Conservation (phyloP, 2,888 invertebrate species). For the Odontocerum albicorne region DNA sequence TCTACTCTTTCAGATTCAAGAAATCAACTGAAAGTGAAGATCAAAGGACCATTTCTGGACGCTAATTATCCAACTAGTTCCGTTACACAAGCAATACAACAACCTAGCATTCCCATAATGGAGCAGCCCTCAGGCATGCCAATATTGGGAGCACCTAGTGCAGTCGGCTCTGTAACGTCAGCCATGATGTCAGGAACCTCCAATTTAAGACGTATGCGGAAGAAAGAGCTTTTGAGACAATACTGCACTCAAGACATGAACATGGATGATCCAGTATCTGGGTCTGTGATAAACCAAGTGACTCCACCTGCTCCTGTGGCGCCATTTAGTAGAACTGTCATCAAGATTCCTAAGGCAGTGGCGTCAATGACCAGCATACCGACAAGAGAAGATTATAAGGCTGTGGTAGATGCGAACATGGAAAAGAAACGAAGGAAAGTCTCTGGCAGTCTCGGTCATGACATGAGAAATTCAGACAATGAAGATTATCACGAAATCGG, state of each 20-base stretch:
- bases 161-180: slow-evolving; percentile 50
- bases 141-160: slow-evolving; percentile 48
- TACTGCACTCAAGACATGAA: slow-evolving; percentile 87
- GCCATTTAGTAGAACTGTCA: slow-evolving; percentile 67
- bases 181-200: slow-evolving; percentile 65
- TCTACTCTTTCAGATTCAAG: slow-evolving; percentile 73
- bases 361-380: slow-evolving; percentile 88
- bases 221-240: slow-evolving; percentile 83
- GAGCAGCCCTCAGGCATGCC: slow-evolving; percentile 45
- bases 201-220: slow-evolving; percentile 82
- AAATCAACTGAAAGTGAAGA: slow-evolving; percentile 87
- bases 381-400: slow-evolving; percentile 81
- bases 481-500: slow-evolving; percentile 52
- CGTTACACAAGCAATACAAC: slow-evolving; percentile 59
- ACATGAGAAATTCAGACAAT: slow-evolving; percentile 66
- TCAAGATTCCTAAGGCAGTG: slow-evolving; percentile 85
- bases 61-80: slow-evolving; percentile 70
- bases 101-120: slow-evolving; percentile 50
- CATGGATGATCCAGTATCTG: slow-evolving; percentile 71
- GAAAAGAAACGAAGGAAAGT: slow-evolving; percentile 70
- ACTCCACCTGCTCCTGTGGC: slow-evolving; percentile 57
- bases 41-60: slow-evolving; percentile 85
- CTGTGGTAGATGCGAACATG: slow-evolving; percentile 63
- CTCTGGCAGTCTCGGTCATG: slow-evolving; percentile 57
- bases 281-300: slow-evolving; percentile 55